Evolutionary conservation across 2,888 invertebrate species (phyloP).

Genomic region (Archaeoteleia sp.): DNA sequence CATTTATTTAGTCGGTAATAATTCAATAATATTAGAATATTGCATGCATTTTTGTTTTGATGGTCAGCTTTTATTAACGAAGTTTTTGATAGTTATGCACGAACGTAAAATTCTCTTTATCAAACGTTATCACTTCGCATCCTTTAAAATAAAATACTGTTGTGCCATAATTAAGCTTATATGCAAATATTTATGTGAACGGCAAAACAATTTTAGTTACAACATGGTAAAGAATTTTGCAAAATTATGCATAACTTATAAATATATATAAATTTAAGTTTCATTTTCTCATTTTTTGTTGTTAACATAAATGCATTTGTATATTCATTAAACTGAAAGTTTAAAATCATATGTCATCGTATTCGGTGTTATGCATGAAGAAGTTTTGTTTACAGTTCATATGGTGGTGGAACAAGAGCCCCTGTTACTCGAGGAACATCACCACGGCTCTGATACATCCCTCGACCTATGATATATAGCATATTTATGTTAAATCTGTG

Average conservation of each 20-base stretch:
- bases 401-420: conserved; percentile 70
- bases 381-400: conserved; percentile 72
- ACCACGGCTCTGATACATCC: conserved; percentile 66
- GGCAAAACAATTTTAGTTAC: too few relatives aligned
- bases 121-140: too few relatives aligned
- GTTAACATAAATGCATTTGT: not conserved
- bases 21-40: too few relatives aligned
- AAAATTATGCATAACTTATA: too few relatives aligned
- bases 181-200: too few relatives aligned
- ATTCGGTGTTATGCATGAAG: conserved; percentile 66
- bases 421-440: conserved; percentile 68
- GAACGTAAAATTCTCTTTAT: too few relatives aligned
- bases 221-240: too few relatives aligned
- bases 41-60: not conserved
- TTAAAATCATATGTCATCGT: conserved; percentile 15
- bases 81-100: not conserved
- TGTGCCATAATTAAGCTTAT: too few relatives aligned
- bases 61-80: conserved; percentile 1
- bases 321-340: not conserved
- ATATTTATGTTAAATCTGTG: conserved; percentile 22
- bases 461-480: conserved; percentile 66
- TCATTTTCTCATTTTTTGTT: not conserved
- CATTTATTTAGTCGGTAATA: too few relatives aligned
- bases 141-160: too few relatives aligned
- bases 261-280: not conserved